Base-by-base conservation (phyloP, 2,888 invertebrate genomes). In the Troides aeacus region DNA sequence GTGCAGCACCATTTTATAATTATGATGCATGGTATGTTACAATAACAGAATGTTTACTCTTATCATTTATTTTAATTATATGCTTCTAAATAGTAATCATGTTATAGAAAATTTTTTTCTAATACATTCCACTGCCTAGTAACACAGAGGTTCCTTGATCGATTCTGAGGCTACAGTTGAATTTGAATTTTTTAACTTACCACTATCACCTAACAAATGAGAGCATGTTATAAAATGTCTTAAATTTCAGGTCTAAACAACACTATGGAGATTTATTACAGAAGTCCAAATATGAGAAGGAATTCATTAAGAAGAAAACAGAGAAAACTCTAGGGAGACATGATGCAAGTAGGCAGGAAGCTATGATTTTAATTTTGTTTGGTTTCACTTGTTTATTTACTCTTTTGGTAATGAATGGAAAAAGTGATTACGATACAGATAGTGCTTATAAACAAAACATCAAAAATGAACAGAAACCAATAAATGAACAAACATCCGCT, bases 1-100 rank as follows among this genome's bases (percentile, higher is more conserved):
- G 96, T 0, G 90, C 89, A 66, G 94, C 94, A n/a, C 94, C 94
- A 15, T 94, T 95, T 46, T 97, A 96, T 81, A 93, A 98, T 84
- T 97, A 97, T 86, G 97, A 98, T 80, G 94, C 95, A 73, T 98
- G 97, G 97, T 93, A 85, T 73, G 75, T 71, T 42, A n/a, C 10
- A 46, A 46, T 46, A 30, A 30, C 30, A 30, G 4, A 30, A 30
- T 30, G 3, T 30, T 4, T 30, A 30, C 30, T 5, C 5, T 30
- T 30, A 3, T 30, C 3, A 30, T 30, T 30, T 30, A 30, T 30
- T 30, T 30, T 5, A 30, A 30, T 30, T 4, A 30, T 30, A 30
- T 4, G 30, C 30, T 30, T 30, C 3, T 30, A 30, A 30, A 30
- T 30, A 30, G 30, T 5, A 30, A 30, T 30, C 3, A 30, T 30